Evolutionary conservation across 2,113 vertebrate species (phyloP).

Genomic region (Galemys pyrenaicus): DNA sequence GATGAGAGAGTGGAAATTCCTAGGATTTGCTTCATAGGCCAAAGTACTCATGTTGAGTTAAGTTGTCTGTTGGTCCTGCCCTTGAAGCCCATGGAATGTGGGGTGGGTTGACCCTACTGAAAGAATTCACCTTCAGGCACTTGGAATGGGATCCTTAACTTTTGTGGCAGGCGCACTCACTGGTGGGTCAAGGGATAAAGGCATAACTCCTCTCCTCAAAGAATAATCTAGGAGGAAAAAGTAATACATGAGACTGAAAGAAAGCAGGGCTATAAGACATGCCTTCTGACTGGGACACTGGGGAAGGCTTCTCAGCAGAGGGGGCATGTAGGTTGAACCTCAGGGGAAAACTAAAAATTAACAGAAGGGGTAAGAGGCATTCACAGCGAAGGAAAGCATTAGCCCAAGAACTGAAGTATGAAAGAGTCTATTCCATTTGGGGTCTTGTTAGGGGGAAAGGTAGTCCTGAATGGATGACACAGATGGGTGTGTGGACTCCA

Average conservation of each 20-base stretch:
- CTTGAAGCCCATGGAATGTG: conserved; percentile 45
- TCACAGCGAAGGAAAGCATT: background rate
- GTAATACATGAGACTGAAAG: background rate
- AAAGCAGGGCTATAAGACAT: background rate
- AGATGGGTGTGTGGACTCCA: no score
- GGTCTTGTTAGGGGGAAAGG: no score
- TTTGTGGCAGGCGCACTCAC: background rate
- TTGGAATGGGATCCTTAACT: conserved; percentile 42
- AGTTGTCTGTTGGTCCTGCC: background rate
- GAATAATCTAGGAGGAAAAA: conserved; percentile 37
- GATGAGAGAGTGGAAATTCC: background rate
- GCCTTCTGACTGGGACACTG: background rate
- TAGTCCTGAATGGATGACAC: no score
- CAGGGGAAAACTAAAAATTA: background rate
- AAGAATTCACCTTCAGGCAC: conserved; percentile 50
- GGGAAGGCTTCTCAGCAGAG: background rate
- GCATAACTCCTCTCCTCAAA: conserved; percentile 22
- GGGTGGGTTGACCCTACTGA: conserved; percentile 20
- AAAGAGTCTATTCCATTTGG: background rate
- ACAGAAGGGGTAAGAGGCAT: background rate
- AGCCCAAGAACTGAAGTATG: background rate
- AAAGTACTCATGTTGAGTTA: background rate
- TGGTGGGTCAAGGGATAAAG: background rate
- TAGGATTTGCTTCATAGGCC: background rate
- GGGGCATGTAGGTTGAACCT: background rate